phyloP scores from a whole-genome alignment of 1,140 invertebrate genomes.

The Scaptomyza montana region DNA sequence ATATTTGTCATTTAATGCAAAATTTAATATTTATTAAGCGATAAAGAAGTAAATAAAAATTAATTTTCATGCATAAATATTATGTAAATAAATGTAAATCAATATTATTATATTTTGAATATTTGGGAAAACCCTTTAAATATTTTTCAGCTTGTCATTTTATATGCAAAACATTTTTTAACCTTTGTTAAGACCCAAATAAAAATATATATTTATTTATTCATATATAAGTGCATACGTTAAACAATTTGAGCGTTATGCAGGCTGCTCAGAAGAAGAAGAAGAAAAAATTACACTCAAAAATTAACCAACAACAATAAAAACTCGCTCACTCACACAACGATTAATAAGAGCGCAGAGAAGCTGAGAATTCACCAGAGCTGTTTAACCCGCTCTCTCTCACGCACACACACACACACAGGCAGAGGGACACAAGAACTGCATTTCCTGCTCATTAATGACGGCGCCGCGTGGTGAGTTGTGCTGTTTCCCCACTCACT shows the following conservation, averaged over 20 bases:
- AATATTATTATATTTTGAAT: too few relatives aligned
- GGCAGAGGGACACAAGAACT: slow-evolving; percentile 39
- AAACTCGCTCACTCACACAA: slow-evolving; percentile 25
- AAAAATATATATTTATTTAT: slow-evolving; percentile 1
- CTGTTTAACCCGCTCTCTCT: slow-evolving; percentile 33
- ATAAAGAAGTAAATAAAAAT: neutral
- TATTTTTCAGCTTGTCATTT: neutral
- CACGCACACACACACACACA: too few relatives aligned
- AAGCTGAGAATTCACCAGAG: slow-evolving; percentile 29
- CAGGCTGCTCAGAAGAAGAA: neutral
- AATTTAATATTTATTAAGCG: neutral
- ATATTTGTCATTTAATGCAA: neutral
- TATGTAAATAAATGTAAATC: neutral
- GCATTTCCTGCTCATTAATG: slow-evolving; percentile 74
- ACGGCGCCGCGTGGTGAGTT: slow-evolving; percentile 59
- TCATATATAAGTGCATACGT: neutral
- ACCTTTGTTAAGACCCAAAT: slow-evolving; percentile 13
- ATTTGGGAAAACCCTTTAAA: neutral
- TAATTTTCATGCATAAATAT: neutral
- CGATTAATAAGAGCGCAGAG: slow-evolving; percentile 34
- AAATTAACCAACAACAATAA: slow-evolving; percentile 38
- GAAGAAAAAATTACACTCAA: slow-evolving; percentile 27
- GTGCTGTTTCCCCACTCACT: too few relatives aligned
- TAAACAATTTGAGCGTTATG: slow-evolving; percentile 7
- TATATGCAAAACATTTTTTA: neutral